Base-by-base conservation (phyloP, 2,888 invertebrate genomes). In the Monopis laevigella region DNA sequence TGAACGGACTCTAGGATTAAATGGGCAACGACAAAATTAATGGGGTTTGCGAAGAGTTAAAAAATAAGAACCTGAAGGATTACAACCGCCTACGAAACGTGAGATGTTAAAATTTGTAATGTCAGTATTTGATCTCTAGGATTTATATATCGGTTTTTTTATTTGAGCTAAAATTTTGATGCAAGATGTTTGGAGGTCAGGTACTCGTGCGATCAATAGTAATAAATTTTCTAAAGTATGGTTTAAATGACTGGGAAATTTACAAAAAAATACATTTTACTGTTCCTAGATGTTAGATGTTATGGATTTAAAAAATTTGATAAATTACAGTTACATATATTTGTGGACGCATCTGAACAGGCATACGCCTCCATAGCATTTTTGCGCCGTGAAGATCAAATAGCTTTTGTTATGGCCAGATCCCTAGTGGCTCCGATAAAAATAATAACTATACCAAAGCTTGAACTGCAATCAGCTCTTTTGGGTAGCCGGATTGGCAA, bases 401-500 rank as follows among this genome's bases (percentile, higher is more conserved):
- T 28, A 6, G 19, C 29, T 4, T 17, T 40, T 2, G 19, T 32
- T 12, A 32, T 24, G 4, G 29, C 16, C 27, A 27, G 18, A 11
- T n/a, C 29, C 3, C n/a, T 13, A 5, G 40, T 40, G 2, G 40
- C 40, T 5, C 40, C 40, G 2, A 12, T 29, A 5, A 28, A 29
- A 28, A 13, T 24, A 4, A 3, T 17, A 7, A 27, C 18, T 7
- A 13, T 40, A 12, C 40, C 29, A 11, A 13, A 32, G 7, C 32
- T 40, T 2, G 40, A 40, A 12, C 14, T 40, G 7, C 40, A 40
- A 13, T 44, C 49, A 1, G 48, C 51, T 0, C 11, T 43, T 0
- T 11, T 52, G 10, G 50, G 46, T 0, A 17, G 30, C 0, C 30
- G 46, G 8, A 18, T 50, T 18, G 42, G 30, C 6, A 35, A 21